Percentiles rank a stretch among this genome's conserved stretches.
Conservation (phyloP, 2,797 vertebrate species). For the Pteronotus mesoamericanus region DNA sequence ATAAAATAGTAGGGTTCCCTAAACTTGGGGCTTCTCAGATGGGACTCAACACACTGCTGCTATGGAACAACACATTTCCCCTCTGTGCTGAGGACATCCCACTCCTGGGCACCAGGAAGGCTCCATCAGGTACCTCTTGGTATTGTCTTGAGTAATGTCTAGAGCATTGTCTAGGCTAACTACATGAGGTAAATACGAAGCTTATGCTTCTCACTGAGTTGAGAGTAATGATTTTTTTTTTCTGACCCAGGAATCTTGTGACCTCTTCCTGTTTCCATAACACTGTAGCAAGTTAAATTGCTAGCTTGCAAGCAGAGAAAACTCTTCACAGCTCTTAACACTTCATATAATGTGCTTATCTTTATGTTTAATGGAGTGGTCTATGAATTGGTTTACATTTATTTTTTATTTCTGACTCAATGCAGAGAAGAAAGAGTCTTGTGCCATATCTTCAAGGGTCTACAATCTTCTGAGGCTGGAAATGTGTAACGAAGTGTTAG, state of each 20-base stretch:
- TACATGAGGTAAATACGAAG: neutral
- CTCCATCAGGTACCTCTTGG: neutral
- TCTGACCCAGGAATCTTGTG: neutral
- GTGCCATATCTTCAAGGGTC: neutral
- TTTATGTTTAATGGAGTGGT: neutral
- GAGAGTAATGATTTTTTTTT: neutral
- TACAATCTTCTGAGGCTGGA: neutral
- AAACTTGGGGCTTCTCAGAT: neutral
- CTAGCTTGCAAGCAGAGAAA: neutral
- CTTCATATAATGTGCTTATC: neutral
- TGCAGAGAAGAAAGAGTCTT: neutral
- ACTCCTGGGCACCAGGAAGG: neutral
- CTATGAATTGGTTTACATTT: neutral
- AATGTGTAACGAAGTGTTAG: neutral
- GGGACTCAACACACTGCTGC: neutral
- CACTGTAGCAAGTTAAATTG: neutral
- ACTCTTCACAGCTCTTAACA: neutral
- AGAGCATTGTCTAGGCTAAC: neutral
- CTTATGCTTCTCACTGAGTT: neutral
- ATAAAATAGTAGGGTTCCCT: neutral
- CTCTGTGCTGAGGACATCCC: neutral
- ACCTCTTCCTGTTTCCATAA: neutral
- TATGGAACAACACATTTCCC: neutral
- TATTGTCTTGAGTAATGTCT: neutral
- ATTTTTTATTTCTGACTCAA: neutral